These are phyloP conservation scores for Forbesichthys papilliferus DNA, from an alignment of 2,113 vertebrate species.

Conservation along the genomic window DNA sequence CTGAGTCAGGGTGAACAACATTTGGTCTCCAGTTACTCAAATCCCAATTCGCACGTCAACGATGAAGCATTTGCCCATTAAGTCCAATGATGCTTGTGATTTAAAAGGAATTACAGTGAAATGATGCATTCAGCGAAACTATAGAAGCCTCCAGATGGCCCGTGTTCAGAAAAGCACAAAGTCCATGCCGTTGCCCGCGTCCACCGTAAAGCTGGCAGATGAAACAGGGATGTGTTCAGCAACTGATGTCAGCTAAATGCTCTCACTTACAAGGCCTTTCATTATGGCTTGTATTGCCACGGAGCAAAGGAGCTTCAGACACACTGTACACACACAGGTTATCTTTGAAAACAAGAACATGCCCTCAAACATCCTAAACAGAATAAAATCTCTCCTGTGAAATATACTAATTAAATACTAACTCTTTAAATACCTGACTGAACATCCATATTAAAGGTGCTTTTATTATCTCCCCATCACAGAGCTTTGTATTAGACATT, in stretches of 20 bases:
- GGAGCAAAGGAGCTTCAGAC: conserved; percentile 10
- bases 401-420: background rate
- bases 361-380: background rate
- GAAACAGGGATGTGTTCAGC: conserved; percentile 44
- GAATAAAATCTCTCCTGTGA: conserved; percentile 21
- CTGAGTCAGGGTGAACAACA: conserved; percentile 68
- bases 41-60: conserved; percentile 63
- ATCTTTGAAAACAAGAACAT: conserved; percentile 15
- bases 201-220: conserved; percentile 39
- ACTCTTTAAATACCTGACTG: background rate
- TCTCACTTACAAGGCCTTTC: conserved; percentile 53
- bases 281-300: conserved; percentile 41
- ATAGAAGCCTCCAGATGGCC: conserved; percentile 74
- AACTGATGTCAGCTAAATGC: conserved; percentile 43
- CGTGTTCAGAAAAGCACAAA: conserved; percentile 60
- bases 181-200: conserved; percentile 41
- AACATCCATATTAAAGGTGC: background rate
- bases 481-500: too few relatives aligned
- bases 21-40: conserved; percentile 68
- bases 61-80: conserved; percentile 78
- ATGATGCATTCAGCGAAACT: conserved; percentile 71
- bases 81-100: conserved; percentile 79
- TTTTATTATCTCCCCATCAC: too few relatives aligned
- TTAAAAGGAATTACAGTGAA: conserved; percentile 77
- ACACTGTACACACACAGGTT: background rate